Evolutionary conservation across 2,113 vertebrate species (phyloP), one percentile per base, ranked within the genome.

Genomic region (Ornithorhynchus anatinus): DNA sequence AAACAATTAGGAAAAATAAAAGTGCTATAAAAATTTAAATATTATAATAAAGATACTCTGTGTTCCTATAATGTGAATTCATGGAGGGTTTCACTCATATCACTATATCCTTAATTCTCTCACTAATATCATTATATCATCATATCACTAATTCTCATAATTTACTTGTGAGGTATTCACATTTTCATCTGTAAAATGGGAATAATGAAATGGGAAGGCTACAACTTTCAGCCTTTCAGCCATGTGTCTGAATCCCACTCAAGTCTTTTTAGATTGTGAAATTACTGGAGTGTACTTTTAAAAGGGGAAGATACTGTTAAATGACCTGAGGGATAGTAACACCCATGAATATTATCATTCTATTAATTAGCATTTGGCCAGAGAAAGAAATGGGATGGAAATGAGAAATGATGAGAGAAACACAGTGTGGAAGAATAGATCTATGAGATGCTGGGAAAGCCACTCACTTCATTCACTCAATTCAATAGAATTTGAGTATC

Each of bases 111-210:
- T n/a, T n/a, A n/a, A n/a, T n/a, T n/a, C n/a, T n/a, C n/a, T n/a
- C 43, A 54, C 60, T 45, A 60, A 52, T 29, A 69, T 20, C 38
- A 59, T 29, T 67, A 42, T 69, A 63, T 33, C 23, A n/a, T n/a
- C 19, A 53, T 16, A 20, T 1, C 35, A 61, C 14, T 61, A 25
- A 66, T 45, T 35, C 22, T 69, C 56, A 60, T 59, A 68, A 42
- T 77, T 47, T 48, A 9, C 16, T 20, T 67, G 8, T 31, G 44
- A 31, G 3, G 13, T 35, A 25, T 37, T 52, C 10, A 48, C 23
- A 64, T 78, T 69, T 50, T 31, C n/a, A 40, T 70, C 32, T 48
- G 10, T 52, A 69, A 80, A 77, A 59, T 27, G 51, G 16, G 62
- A 40, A 60, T 64, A 51, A 74, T 42, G 13, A 66, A 4, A 25